A percentile compares a stretch with the other conserved stretches of the same genome.
phyloP scores from a whole-genome alignment of 1,140 invertebrate species.

The Sweltsa coloradensis region DNA sequence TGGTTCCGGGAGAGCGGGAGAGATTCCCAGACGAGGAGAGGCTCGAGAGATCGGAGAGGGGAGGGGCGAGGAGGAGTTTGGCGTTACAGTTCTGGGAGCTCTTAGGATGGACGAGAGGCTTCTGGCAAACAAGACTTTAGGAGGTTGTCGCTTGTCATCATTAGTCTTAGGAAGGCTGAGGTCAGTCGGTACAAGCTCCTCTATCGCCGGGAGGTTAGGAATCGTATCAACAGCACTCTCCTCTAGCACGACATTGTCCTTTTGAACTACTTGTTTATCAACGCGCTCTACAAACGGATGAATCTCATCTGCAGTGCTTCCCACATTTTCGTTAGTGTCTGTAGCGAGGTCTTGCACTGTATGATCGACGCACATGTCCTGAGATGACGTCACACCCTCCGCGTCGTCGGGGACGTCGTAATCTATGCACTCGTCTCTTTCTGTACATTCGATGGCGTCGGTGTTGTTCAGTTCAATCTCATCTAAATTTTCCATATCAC shows the following conservation, averaged over 20 bases:
- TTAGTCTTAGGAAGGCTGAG: conserved; percentile 9
- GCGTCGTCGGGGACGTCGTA: no score
- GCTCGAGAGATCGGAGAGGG: no score
- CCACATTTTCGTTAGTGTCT: no score
- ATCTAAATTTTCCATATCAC: neutral
- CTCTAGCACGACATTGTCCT: neutral
- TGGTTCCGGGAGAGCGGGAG: conserved; percentile 12
- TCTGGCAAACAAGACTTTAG: no score
- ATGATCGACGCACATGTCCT: no score
- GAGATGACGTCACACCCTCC: no score
- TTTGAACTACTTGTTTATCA: neutral
- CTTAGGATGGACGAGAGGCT: no score
- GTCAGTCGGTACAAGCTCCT: conserved; percentile 6
- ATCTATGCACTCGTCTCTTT: no score
- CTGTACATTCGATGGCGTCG: no score
- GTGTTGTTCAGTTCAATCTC: neutral
- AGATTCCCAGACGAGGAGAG: conserved; percentile 14
- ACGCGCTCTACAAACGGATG: neutral
- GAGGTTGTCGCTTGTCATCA: conserved; percentile 1
- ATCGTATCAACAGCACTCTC: neutral
- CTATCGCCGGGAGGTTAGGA: no score
- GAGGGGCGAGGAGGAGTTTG: no score
- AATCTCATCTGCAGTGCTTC: neutral
- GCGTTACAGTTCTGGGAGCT: neutral
- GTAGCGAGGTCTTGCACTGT: no score